Conservation (phyloP, 2,888 invertebrate genomes). For the Scaptomyza polygonia region DNA sequence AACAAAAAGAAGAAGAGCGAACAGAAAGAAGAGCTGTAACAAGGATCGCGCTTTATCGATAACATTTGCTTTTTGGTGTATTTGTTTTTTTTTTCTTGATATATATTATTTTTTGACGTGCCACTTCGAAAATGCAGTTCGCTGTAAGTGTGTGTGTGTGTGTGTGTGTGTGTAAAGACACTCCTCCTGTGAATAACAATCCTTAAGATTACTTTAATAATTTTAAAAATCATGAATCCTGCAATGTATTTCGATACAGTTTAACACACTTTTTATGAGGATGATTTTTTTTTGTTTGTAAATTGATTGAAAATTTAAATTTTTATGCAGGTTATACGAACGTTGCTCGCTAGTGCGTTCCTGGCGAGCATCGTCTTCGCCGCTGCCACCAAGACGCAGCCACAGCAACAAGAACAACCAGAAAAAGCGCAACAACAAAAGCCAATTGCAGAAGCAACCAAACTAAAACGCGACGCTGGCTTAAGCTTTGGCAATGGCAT, state of each 20-base stretch:
- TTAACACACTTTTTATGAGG: too few species aligned
- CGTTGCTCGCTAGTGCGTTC: conserved; percentile 36
- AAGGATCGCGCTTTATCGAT: conserved; percentile 40
- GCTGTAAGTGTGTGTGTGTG: conserved; percentile 53
- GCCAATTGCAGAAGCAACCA: conserved; percentile 23
- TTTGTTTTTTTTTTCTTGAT: conserved; percentile 34
- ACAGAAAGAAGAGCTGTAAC: neutral
- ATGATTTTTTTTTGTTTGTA: too few species aligned
- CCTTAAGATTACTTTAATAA: neutral
- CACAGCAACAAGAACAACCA: conserved; percentile 27
- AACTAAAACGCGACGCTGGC: conserved; percentile 75
- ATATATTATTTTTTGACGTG: conserved; percentile 29
- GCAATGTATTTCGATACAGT: neutral
- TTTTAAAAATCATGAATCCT: neutral
- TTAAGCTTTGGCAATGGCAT: conserved; percentile 57
- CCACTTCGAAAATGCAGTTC: conserved; percentile 45
- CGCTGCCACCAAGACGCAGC: conserved; percentile 13
- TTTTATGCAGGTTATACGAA: conserved; percentile 50
- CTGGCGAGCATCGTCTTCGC: conserved; percentile 14
- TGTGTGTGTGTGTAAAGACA: conserved; percentile 51
- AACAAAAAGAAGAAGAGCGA: neutral
- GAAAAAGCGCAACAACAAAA: conserved; percentile 7
- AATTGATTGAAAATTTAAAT: neutral
- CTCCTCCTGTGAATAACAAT: too few species aligned
- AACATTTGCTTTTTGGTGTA: conserved; percentile 15